Conservation (phyloP, 2,113 vertebrate species). For the Pungitius pungitius region DNA sequence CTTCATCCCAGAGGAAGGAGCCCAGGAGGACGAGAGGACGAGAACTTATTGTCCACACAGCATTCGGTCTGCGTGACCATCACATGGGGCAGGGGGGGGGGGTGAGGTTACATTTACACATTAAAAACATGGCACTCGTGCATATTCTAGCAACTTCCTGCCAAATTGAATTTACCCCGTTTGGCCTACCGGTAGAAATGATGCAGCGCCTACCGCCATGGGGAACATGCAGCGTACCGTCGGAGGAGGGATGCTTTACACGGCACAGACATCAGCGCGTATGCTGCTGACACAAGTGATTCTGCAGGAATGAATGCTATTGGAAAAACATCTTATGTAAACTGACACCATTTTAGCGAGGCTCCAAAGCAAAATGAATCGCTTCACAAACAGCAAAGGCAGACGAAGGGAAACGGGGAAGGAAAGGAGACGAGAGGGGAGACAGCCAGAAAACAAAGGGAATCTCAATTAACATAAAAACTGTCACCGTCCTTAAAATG, state of each 20-base stretch:
- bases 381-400: slow-evolving; percentile 39
- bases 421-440: slow-evolving; percentile 11
- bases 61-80: slow-evolving; percentile 56
- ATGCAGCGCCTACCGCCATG: slow-evolving; percentile 40
- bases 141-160: slow-evolving; percentile 50
- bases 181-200: slow-evolving; percentile 48
- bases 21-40: slow-evolving; percentile 63
- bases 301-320: slow-evolving; percentile 18
- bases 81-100: slow-evolving; percentile 50
- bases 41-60: slow-evolving; percentile 62
- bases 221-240: slow-evolving; percentile 21
- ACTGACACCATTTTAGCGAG: slow-evolving; percentile 69
- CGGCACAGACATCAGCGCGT: slow-evolving; percentile 14
- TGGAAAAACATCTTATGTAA: slow-evolving; percentile 50
- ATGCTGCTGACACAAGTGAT: slow-evolving; percentile 24
- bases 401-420: slow-evolving; percentile 18
- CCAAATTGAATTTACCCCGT: slow-evolving; percentile 46
- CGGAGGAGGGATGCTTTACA: slow-evolving; percentile 18
- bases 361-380: slow-evolving; percentile 38
- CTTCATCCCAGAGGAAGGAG: slow-evolving; percentile 47
- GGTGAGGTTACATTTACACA: slow-evolving; percentile 68
- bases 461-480: slow-evolving; percentile 36
- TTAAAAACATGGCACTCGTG: slow-evolving; percentile 58
- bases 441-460: slow-evolving; percentile 45
- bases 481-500: slow-evolving; percentile 28